Evolutionary conservation across 2,888 invertebrate species (phyloP).

Genomic region (Copidosoma aretas): DNA sequence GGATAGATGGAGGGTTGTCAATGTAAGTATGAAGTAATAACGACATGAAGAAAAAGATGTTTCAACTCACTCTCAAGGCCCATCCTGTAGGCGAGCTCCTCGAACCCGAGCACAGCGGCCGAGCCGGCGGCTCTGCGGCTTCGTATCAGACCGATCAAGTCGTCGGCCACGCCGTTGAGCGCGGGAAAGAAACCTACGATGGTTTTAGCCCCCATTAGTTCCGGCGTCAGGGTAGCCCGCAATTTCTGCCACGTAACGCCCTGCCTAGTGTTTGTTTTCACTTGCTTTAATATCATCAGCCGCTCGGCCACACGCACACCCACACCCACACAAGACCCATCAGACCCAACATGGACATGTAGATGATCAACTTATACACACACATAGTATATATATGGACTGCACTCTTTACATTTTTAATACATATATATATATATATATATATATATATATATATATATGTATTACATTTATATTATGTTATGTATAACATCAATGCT

Average conservation of each 20-base stretch:
- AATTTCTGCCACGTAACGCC: constrained; percentile 81
- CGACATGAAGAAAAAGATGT: constrained; percentile 4
- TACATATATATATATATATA: too few species aligned
- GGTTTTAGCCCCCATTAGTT: constrained; percentile 78
- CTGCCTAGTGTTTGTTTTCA: constrained; percentile 65
- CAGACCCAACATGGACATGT: too few species aligned
- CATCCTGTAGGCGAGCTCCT: constrained; percentile 77
- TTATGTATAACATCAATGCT: too few species aligned
- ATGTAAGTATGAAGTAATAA: constrained; percentile 5
- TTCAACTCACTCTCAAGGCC: constrained; percentile 76
- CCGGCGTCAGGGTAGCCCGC: constrained; percentile 75
- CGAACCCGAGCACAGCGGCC: constrained; percentile 66
- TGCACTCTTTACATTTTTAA: too few species aligned
- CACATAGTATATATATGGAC: too few species aligned
- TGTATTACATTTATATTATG: too few species aligned
- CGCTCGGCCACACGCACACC: not conserved
- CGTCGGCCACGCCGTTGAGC: constrained; percentile 77
- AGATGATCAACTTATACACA: too few species aligned
- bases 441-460: too few species aligned
- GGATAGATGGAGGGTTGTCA: not conserved
- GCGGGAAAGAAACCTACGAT: constrained; percentile 78
- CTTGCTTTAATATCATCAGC: not conserved
- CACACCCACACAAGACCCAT: too few species aligned
- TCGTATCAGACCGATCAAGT: constrained; percentile 74
- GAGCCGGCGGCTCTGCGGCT: constrained; percentile 61